A percentile compares a stretch with the other conserved stretches of the same genome.
Conservation (phyloP, 2,113 vertebrate genomes). For the Vireo altiloquus region DNA sequence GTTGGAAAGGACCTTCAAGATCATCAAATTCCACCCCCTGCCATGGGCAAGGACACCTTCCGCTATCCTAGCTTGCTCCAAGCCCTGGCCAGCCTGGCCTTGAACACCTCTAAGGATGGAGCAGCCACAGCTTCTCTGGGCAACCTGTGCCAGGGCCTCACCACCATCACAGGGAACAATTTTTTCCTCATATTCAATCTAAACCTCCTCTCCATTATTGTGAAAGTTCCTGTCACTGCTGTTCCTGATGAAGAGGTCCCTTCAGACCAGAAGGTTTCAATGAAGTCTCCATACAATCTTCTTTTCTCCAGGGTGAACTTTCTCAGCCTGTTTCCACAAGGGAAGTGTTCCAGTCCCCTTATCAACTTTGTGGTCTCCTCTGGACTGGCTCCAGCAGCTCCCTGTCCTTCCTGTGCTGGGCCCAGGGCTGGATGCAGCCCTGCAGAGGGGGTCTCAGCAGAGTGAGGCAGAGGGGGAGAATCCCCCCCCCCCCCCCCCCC, state of each 20-base stretch:
- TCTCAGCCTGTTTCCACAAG: not conserved
- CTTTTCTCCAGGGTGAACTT: not conserved
- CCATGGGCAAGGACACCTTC: not conserved
- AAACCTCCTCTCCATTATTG: fast-evolving
- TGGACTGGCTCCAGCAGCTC: not conserved
- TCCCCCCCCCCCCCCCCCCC: not conserved
- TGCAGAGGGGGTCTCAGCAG: not conserved
- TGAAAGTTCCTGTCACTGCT: not conserved
- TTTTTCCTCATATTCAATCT: not conserved
- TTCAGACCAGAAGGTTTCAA: not conserved
- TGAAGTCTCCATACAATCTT: not conserved
- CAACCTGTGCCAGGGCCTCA: not conserved
- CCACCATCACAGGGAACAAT: not conserved
- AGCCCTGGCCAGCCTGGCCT: not conserved
- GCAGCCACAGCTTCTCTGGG: not conserved
- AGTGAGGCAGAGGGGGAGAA: not conserved
- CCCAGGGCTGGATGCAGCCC: not conserved
- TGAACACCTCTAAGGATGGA: fast-evolving
- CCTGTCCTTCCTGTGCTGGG: not conserved
- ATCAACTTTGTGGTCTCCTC: not conserved
- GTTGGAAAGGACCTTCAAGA: not conserved
- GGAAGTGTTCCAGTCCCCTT: not conserved
- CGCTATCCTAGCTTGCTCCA: not conserved
- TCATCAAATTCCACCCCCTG: not conserved
- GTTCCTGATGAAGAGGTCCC: not conserved